Base-by-base conservation (phyloP, 2,888 invertebrate species). In the Drosophila demipolita region DNA sequence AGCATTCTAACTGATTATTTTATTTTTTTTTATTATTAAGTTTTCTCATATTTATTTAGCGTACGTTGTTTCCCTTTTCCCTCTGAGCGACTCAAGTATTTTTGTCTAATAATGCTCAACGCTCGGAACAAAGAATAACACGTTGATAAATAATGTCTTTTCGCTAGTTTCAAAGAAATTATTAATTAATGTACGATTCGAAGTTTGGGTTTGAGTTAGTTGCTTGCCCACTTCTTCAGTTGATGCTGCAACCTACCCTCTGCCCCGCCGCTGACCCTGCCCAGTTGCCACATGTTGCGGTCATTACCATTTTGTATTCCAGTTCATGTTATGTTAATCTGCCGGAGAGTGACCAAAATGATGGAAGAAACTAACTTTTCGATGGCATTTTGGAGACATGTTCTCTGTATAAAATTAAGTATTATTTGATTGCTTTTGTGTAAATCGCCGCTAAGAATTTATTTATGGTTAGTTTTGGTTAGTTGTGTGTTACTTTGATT, bases 391-490 rank as follows among this genome's bases (percentile, higher is more conserved):
- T 73, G 74, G 75, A 81, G 78, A 84, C 87, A 87, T 87, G 79
- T 87, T 87, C 85, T 81, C 73, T 87, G 83, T 83, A 87, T 86
- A 89, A 86, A 84, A 86, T 87, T 89, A 87, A 84, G 77, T 78
- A 80, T 77, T 20, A 75, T 83, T 87, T 82, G 87, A 76, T 87
- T 87, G 85, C 76, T 73, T 75, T 81, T 87, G 82, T 84, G 70
- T 49, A 65, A 71, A 65, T 71, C 75, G 75, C 71, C 78, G 72
- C 75, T 54, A 77, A 80, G 79, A 72, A 79, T 29, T 29, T 78
- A 73, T 76, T 35, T 36, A n/a, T 38, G 15, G 29, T 76, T 77
- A 71, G 63, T 69, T 74, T 75, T 45, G 45, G 23, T 45, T 76
- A 74, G 76, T 77, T 69, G 70, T 69, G 68, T 75, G 63, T 71